Base-by-base conservation (phyloP, 2,113 vertebrate species). In the Xerus inauris region DNA sequence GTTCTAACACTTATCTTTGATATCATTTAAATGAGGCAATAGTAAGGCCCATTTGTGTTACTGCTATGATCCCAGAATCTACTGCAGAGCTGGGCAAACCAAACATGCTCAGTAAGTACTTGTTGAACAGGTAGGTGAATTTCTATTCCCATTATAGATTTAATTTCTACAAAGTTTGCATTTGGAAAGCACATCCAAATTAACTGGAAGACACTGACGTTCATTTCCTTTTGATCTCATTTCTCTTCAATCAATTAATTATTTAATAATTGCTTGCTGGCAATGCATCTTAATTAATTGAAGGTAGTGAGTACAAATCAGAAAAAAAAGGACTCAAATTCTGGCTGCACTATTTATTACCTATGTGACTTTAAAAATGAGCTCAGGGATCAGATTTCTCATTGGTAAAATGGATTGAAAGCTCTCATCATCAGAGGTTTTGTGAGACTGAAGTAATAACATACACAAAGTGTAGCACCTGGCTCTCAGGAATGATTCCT, bases 251-350 rank as follows among this genome's bases (percentile, higher is more conserved):
- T 80, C 5, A 77, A 64, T 80, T 75, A 69, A 88, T 82, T 62
- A 38, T 64, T 89, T 84, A 69, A 81, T 11, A 69, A 72, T 72
- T 72, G 28, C 32, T 84, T 72, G 26, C 14, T 81, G 45, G 51
- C 94, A 91, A 26, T 81, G 6, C 30, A 80, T 73, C 42, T 91
- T 80, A 38, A 69, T 54, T 83, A 94, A 89, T 54, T 87, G 75
- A 95, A 85, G 26, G 40, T 88, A 85, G 87, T 69, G 75, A 93
- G 93, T 77, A 81, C 6, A 81, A 76, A 73, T 45, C 75, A 92
- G 79, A 49, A 40, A 30, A 86, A 54, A 65, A 85, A 86, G 6
- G 6, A 4, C 30, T 89, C 8, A 89, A 54, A 72, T 82, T 81
- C 22, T 67, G 38, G 2, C 12, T n/a, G 12, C 1, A 7, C 69